Percentiles rank a stretch among this genome's conserved stretches.
These are phyloP conservation scores for Tethya wilhelma DNA, from an alignment of 37 sponge, comb jelly and placozoan species.

Conservation along the genomic window DNA sequence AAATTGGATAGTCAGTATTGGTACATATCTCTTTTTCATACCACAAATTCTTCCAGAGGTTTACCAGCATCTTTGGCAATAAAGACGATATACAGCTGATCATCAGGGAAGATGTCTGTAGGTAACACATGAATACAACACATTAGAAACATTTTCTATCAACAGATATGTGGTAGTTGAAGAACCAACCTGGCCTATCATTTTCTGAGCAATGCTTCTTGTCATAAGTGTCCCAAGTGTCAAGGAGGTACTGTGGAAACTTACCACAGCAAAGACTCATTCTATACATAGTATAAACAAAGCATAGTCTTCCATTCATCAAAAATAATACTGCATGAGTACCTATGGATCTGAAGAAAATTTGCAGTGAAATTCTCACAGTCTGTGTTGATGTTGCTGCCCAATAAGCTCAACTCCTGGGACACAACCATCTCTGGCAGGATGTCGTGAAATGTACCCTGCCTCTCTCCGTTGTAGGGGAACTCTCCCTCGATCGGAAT, in stretches of 20 bases:
- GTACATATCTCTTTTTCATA: not conserved
- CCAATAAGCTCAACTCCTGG: not conserved
- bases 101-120: slow-evolving; percentile 52
- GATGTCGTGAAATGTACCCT: slow-evolving; percentile 61
- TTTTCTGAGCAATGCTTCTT: slow-evolving; percentile 61
- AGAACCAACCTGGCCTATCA: slow-evolving; percentile 64
- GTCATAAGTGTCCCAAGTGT: slow-evolving; percentile 75
- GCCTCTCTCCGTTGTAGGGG: slow-evolving; percentile 71
- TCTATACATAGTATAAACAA: slow-evolving; percentile 10
- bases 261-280: slow-evolving; percentile 39
- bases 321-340: not conserved
- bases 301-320: not conserved
- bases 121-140: not conserved
- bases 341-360: not conserved
- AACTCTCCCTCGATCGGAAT: slow-evolving; percentile 75
- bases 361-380: not conserved
- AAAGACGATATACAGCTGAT: slow-evolving; percentile 67
- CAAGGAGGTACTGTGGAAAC: slow-evolving; percentile 59
- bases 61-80: slow-evolving; percentile 58
- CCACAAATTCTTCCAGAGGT: slow-evolving; percentile 58
- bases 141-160: not conserved
- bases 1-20: too few species aligned
- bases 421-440: slow-evolving; percentile 65
- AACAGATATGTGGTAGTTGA: not conserved
- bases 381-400: too few species aligned